Percentiles rank a stretch among this genome's conserved stretches.
These are phyloP conservation scores for Trematocara stigmaticum DNA, from an alignment of 2,113 vertebrate genomes.

Conservation along the genomic window DNA sequence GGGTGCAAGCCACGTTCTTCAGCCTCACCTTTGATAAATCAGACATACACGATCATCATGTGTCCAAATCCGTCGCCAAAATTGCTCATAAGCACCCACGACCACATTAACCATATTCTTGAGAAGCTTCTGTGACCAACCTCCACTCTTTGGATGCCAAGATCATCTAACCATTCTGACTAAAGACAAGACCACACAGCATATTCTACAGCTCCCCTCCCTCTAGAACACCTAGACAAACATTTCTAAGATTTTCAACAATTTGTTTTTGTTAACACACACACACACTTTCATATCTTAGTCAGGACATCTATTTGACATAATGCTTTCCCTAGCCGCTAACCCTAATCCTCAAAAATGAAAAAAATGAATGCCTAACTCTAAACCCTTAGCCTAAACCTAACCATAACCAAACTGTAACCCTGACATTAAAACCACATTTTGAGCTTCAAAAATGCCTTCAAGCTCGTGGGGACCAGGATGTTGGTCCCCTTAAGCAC, in stretches of 20 bases:
- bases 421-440: background rate
- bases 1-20: background rate
- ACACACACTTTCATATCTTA: background rate
- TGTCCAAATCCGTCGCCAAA: background rate
- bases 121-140: background rate
- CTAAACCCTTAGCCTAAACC: background rate
- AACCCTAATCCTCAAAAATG: background rate
- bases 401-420: background rate
- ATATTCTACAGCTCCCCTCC: background rate
- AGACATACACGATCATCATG: background rate
- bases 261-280: background rate
- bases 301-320: background rate
- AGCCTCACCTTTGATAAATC: background rate
- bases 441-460: rapidly evolving
- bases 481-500: background rate
- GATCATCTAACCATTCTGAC: background rate
- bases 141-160: background rate
- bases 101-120: background rate
- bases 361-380: background rate
- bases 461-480: background rate
- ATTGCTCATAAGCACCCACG: background rate
- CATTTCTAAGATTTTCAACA: background rate
- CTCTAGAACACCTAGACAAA: background rate
- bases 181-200: background rate
- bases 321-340: background rate